Evolutionary conservation across 2,888 invertebrate genomes (phyloP).

Genomic region (Sturmia bella): DNA sequence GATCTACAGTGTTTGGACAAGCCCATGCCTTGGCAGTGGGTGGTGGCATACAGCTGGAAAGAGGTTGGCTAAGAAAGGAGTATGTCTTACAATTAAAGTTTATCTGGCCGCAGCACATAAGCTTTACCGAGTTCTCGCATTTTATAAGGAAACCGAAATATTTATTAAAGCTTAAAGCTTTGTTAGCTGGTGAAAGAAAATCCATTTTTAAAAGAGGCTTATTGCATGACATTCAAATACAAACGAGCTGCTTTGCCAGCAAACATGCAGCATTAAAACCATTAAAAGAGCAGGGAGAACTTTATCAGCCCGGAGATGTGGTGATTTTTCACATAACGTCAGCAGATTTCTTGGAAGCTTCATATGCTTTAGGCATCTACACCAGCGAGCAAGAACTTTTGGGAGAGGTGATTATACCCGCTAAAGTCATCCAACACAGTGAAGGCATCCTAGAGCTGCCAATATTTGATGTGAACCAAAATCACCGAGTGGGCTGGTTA

Average conservation of each 20-base stretch:
- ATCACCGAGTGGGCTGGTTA: constrained; percentile 90
- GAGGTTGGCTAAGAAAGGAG: constrained; percentile 91
- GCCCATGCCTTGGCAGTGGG: constrained; percentile 74
- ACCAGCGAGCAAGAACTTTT: constrained; percentile 83
- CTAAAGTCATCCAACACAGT: constrained; percentile 88
- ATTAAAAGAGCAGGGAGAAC: constrained; percentile 72
- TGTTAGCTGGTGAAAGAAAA: constrained; percentile 60
- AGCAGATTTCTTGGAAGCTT: constrained; percentile 70
- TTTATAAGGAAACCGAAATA: constrained; percentile 80
- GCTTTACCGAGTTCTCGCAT: constrained; percentile 82
- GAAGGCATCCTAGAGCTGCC: constrained; percentile 88
- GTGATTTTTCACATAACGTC: constrained; percentile 76
- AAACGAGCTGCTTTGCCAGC: constrained; percentile 74
- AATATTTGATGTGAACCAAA: constrained; percentile 88
- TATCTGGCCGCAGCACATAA: constrained; percentile 87
- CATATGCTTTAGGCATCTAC: constrained; percentile 73
- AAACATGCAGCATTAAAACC: constrained; percentile 73
- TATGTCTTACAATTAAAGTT: constrained; percentile 90
- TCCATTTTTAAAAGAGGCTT: neutral
- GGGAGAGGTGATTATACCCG: constrained; percentile 93
- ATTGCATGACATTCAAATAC: constrained; percentile 73
- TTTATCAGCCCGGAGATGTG: constrained; percentile 72
- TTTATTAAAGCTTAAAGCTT: constrained; percentile 56
- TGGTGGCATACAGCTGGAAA: constrained; percentile 82
- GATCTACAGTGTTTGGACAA: constrained; percentile 74